Conservation (phyloP, 2,797 vertebrate species). For the Parauchenoglanis ngamensis region DNA sequence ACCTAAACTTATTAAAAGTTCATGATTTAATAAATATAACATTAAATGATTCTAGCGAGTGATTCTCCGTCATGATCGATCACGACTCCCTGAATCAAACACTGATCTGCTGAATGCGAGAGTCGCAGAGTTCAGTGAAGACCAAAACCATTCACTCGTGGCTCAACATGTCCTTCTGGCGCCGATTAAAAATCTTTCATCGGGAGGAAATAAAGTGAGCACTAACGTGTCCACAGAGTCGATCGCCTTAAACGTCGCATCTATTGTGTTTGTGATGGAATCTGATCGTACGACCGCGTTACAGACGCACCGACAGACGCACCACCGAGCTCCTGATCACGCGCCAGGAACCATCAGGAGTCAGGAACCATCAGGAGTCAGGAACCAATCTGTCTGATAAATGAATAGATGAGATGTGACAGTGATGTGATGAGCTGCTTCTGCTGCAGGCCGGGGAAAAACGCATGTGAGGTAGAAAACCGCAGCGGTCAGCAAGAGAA, state of each 20-base stretch:
- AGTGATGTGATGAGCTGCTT: background rate
- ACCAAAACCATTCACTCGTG: background rate
- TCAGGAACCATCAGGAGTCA: too few relatives aligned
- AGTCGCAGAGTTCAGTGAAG: background rate
- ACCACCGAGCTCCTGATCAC: background rate
- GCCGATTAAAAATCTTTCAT: background rate
- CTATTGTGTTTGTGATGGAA: background rate
- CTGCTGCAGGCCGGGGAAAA: background rate
- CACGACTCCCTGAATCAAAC: background rate
- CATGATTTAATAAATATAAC: background rate
- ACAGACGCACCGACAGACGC: background rate
- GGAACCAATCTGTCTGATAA: background rate
- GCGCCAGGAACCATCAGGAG: too few relatives aligned
- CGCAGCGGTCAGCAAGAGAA: background rate
- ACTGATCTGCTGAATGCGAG: background rate
- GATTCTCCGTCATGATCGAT: background rate
- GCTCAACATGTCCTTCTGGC: background rate
- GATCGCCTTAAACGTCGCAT: background rate
- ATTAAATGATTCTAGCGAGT: background rate
- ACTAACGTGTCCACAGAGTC: background rate
- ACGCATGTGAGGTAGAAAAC: background rate
- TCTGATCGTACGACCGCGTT: background rate
- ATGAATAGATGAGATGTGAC: background rate
- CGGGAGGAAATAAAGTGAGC: background rate
- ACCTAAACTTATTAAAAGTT: background rate